Conservation (phyloP, 2,113 vertebrate species). For the Thalassarche chlororhynchos region DNA sequence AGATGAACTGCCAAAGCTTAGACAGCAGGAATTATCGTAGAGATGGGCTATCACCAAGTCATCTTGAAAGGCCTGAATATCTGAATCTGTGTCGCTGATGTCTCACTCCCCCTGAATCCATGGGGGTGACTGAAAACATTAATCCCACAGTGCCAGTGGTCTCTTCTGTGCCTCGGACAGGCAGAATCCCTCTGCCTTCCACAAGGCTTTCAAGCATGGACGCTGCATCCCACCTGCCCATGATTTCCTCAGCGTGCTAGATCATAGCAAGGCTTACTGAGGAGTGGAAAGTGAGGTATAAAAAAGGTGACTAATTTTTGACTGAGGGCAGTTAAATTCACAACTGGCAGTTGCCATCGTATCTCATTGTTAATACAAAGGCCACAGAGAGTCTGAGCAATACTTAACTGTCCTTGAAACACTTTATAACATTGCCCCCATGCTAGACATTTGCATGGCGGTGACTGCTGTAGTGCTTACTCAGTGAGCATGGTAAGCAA, state of each 20-base stretch:
- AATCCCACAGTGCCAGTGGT: not conserved
- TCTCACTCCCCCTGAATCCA: not conserved
- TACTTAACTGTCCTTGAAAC: not conserved
- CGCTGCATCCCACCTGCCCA: not conserved
- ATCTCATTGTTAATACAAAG: not conserved
- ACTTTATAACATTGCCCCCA: not conserved
- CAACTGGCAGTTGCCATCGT: not conserved
- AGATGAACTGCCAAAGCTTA: not conserved
- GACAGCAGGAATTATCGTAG: not conserved
- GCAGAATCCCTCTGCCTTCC: not conserved
- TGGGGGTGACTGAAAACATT: not conserved
- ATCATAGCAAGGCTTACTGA: not conserved
- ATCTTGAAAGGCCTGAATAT: not conserved
- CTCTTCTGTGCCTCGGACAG: not conserved
- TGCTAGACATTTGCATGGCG: not conserved
- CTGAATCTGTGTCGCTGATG: not conserved
- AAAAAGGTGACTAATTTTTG: not conserved
- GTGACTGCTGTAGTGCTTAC: not conserved
- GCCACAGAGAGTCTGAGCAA: not conserved
- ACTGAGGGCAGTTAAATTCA: not conserved
- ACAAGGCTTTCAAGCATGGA: not conserved
- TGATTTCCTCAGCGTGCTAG: not conserved
- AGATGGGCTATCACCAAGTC: not conserved
- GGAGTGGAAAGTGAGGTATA: not conserved
- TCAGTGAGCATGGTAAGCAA: fast-evolving